A percentile compares a stretch with the other conserved stretches of the same genome.
Evolutionary conservation across 1,140 invertebrate genomes (phyloP).

Genomic region (Drosophila busckii): DNA sequence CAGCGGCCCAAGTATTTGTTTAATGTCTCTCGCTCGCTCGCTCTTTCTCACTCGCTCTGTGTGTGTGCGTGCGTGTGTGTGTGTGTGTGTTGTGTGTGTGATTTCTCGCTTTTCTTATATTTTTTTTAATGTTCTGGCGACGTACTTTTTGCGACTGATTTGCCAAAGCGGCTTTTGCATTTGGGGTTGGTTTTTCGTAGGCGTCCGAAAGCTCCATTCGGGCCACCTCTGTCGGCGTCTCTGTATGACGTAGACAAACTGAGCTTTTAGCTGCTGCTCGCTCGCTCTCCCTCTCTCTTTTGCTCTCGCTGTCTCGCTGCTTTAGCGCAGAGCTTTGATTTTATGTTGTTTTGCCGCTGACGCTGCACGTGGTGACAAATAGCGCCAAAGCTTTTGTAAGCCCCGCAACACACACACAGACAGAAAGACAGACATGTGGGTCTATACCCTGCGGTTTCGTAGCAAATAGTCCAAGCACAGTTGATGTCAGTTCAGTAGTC

Average conservation of each 20-base stretch:
- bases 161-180: conserved; percentile 63
- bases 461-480: no score
- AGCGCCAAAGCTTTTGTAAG: no score
- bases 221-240: conserved; percentile 29
- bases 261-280: conserved; percentile 24
- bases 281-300: neutral
- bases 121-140: conserved; percentile 66
- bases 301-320: neutral
- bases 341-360: neutral
- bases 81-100: conserved; percentile 12
- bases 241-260: conserved; percentile 41
- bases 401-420: conserved; percentile 17
- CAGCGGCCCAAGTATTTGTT: no score
- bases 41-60: no score
- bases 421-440: conserved; percentile 10
- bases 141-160: conserved; percentile 78
- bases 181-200: conserved; percentile 66
- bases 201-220: conserved; percentile 56
- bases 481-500: no score
- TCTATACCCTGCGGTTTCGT: no score
- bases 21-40: no score
- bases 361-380: conserved; percentile 16
- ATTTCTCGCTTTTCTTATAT: conserved; percentile 32
- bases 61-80: conserved; percentile 1
- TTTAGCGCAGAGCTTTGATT: conserved; percentile 23